Evolutionary conservation across 1,140 invertebrate genomes (phyloP), one percentile per base, ranked within the genome.

Genomic region (Bilobella aurantiaca): DNA sequence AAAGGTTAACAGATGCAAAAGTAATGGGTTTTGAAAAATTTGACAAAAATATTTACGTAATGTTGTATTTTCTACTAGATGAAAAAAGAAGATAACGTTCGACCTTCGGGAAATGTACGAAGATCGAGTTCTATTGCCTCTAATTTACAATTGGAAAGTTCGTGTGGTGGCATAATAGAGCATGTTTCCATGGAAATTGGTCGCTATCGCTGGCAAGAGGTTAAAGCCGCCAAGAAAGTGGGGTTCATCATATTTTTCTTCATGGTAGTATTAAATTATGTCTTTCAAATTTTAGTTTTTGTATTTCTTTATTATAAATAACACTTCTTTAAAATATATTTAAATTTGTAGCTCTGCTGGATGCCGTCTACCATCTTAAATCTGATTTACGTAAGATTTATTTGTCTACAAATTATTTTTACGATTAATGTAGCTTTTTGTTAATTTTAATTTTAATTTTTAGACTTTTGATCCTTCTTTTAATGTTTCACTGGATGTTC

Each of bases 331-430:
- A 12, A 42, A 12, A 42, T 42, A 12, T 42, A 12, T 42, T 42
- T 42, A 12, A 42, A 42, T 42, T 18, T 8, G 34, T 42, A 42
- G 34, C 34, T 42, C 58, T 93, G 90, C 74, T 94, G 91, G 91
- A 88, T 93, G 53, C 90, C 90, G 0, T 79, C 93, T 2, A 93
- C 93, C 78, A 92, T 89, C 30, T 88, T 92, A 67, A 93, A 94
- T 76, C 91, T 87, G 71, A 81, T 92, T 21, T 83, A 88, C 74
- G 67, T 69, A 68, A 49, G 34, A 8, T n/a, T 12, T 42, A 42
- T 42, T 42, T 42, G 18, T 42, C 34, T 42, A 42, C 34, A n/a
- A n/a, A n/a, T n/a, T n/a, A n/a, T n/a, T n/a, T n/a, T n/a, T n/a
- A n/a, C n/a, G n/a, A n/a, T n/a, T n/a, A n/a, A n/a, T n/a, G n/a